phyloP scores from a whole-genome alignment of 2,888 invertebrate genomes.

The Coleophora flavipennella region DNA sequence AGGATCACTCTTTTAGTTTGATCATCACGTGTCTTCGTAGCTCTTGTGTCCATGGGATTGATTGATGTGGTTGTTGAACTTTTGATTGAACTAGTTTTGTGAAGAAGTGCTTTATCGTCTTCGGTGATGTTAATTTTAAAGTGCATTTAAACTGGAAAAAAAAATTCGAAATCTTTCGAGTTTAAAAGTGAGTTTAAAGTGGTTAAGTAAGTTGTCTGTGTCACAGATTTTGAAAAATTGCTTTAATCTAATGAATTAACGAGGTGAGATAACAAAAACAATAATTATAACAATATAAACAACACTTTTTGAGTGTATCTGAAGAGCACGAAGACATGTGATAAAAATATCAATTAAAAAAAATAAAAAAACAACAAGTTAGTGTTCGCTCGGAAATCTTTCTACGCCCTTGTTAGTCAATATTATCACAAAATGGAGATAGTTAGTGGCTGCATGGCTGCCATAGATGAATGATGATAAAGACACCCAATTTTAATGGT shows the following conservation, averaged over 20 bases:
- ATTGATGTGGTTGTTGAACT: too few species aligned
- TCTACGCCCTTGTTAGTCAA: constrained; percentile 57
- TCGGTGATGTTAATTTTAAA: too few species aligned
- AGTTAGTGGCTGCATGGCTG: constrained; percentile 32
- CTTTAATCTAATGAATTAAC: too few species aligned
- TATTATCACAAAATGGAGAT: constrained; percentile 33
- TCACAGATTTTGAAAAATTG: too few species aligned
- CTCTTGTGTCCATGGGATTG: constrained; percentile 4
- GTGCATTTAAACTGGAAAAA: too few species aligned
- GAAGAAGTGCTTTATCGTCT: too few species aligned
- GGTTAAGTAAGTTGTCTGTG: too few species aligned
- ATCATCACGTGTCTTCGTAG: constrained; percentile 47
- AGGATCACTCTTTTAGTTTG: constrained; percentile 1
- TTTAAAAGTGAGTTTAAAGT: too few species aligned
- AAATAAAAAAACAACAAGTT: constrained; percentile 28
- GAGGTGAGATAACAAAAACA: too few species aligned
- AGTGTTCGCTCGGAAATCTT: constrained; percentile 44
- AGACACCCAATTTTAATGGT: constrained; percentile 37
- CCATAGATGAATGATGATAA: constrained; percentile 25
- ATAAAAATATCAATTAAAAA: constrained; percentile 30
- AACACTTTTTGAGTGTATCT: constrained; percentile 1
- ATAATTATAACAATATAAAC: constrained; percentile 2
- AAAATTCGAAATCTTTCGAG: too few species aligned
- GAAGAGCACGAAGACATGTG: constrained; percentile 51
- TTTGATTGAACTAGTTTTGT: too few species aligned